These are phyloP conservation scores for Tenthredo livida DNA, from an alignment of 2,888 invertebrate species.

Conservation along the genomic window DNA sequence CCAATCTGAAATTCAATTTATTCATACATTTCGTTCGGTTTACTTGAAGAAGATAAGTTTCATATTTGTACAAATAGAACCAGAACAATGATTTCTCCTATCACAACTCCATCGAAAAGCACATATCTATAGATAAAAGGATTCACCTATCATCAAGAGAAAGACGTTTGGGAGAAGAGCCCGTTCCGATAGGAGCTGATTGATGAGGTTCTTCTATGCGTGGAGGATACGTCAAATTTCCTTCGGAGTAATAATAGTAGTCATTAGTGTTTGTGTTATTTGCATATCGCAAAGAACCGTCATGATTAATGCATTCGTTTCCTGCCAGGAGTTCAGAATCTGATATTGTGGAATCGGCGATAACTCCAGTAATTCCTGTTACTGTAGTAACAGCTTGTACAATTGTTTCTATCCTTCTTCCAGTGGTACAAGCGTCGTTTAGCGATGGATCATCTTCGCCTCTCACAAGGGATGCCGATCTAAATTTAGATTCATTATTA, in stretches of 20 bases:
- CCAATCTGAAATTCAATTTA: slow-evolving; percentile 73
- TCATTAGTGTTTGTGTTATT: slow-evolving; percentile 66
- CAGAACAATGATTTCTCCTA: not conserved
- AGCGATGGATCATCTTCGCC: not conserved
- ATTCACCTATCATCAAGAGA: slow-evolving; percentile 81
- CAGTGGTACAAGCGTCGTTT: slow-evolving; percentile 41
- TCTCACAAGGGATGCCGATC: slow-evolving; percentile 27
- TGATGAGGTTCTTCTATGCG: slow-evolving; percentile 70
- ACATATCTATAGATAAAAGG: not conserved
- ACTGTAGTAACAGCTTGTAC: slow-evolving; percentile 69
- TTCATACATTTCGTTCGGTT: not conserved
- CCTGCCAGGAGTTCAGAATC: slow-evolving; percentile 61
- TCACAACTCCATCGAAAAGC: not conserved
- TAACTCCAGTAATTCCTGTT: slow-evolving; percentile 54
- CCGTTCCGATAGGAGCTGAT: slow-evolving; percentile 56
- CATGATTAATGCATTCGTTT: slow-evolving; percentile 57
- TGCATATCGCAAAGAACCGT: slow-evolving; percentile 66
- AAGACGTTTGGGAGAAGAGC: slow-evolving; percentile 81
- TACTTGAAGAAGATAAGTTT: not conserved
- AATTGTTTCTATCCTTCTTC: slow-evolving; percentile 73
- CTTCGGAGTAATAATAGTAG: slow-evolving; percentile 72
- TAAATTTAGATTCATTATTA: not conserved
- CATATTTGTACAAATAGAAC: not conserved
- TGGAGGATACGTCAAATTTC: slow-evolving; percentile 75
- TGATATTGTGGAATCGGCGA: slow-evolving; percentile 58